These are phyloP conservation scores for Mimumesa dahlbomi DNA, from an alignment of 2,888 invertebrate species.

Conservation along the genomic window DNA sequence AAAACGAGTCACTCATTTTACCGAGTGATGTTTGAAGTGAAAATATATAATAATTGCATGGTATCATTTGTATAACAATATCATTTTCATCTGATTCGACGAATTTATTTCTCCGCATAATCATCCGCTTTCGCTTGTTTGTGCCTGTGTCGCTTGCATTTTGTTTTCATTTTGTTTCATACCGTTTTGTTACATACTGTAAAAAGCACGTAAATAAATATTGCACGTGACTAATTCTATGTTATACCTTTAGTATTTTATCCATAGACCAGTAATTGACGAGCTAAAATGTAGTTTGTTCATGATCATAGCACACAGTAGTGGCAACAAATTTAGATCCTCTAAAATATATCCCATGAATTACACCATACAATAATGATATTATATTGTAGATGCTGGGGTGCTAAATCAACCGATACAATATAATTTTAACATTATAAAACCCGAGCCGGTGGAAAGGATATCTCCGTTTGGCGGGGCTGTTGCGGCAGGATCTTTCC, in stretches of 20 bases:
- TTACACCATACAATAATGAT: too few species aligned
- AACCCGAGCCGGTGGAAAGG: constrained; percentile 70
- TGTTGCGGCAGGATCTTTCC: constrained; percentile 53
- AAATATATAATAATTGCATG: constrained; percentile 60
- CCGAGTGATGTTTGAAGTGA: constrained; percentile 48
- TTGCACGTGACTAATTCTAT: too few species aligned
- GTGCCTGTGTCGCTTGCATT: not conserved
- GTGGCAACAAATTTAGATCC: too few species aligned
- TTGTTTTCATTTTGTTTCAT: too few species aligned
- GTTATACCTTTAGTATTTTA: too few species aligned
- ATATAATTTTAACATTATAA: constrained; percentile 70
- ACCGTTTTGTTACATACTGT: too few species aligned
- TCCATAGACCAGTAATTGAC: too few species aligned
- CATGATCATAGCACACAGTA: too few species aligned
- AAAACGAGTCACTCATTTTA: constrained; percentile 5
- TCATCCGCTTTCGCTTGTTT: not conserved
- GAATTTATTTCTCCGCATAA: not conserved
- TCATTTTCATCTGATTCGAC: constrained; percentile 8
- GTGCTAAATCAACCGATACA: constrained; percentile 61
- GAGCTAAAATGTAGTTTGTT: too few species aligned
- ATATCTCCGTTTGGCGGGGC: constrained; percentile 58
- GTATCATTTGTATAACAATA: constrained; percentile 11
- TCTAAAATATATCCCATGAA: too few species aligned
- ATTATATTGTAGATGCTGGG: constrained; percentile 60
- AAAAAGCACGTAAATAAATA: too few species aligned